phyloP scores from a whole-genome alignment of 2,888 invertebrate species.

The Coremacera marginata region DNA sequence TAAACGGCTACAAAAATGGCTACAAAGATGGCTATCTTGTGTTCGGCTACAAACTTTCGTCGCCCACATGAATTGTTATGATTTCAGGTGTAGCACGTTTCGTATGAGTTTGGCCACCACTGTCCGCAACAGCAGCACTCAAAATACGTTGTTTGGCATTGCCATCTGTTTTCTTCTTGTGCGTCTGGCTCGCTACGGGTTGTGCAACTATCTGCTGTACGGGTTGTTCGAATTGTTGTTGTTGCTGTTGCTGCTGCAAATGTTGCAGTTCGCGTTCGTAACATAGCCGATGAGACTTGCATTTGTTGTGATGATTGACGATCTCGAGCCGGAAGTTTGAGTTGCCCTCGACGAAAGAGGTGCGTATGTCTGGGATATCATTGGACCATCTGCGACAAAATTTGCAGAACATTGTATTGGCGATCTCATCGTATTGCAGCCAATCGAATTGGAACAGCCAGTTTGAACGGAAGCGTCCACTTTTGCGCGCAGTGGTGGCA shows the following conservation, averaged over 20 bases:
- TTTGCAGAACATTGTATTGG: conserved; percentile 80
- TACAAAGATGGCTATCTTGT: not conserved
- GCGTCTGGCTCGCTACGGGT: not conserved
- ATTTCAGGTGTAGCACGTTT: conserved; percentile 55
- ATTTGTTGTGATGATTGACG: conserved; percentile 83
- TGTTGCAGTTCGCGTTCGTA: conserved; percentile 69
- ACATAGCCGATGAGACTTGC: conserved; percentile 81
- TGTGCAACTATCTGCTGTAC: not conserved
- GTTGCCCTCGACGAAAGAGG: conserved; percentile 84
- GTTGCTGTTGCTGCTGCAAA: conserved; percentile 15
- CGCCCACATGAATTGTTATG: conserved; percentile 64
- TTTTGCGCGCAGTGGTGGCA: conserved; percentile 69
- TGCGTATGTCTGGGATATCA: conserved; percentile 78
- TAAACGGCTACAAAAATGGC: not conserved
- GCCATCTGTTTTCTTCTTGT: conserved; percentile 1
- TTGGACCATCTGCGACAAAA: conserved; percentile 81
- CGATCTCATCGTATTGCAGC: conserved; percentile 78
- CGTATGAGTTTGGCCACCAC: not conserved
- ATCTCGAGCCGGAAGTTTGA: conserved; percentile 83
- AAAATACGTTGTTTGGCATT: conserved; percentile 18
- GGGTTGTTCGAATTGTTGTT: not conserved
- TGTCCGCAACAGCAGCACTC: not conserved
- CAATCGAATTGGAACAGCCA: conserved; percentile 81
- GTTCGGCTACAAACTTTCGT: conserved; percentile 50
- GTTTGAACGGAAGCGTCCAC: conserved; percentile 76